Evolutionary conservation across 2,797 vertebrate species (phyloP).

Genomic region (Sebastes jordani): DNA sequence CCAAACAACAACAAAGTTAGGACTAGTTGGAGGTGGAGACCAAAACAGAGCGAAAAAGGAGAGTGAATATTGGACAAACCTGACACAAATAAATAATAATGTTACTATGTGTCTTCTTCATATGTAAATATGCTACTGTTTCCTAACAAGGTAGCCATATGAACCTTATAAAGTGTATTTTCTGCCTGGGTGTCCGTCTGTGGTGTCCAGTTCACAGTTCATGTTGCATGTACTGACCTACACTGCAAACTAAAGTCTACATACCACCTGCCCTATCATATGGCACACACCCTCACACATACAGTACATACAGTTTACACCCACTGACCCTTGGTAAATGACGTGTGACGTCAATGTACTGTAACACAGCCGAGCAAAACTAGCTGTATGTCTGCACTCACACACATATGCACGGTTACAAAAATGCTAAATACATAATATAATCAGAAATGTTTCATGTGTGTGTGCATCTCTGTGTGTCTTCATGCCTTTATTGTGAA

Average conservation of each 20-base stretch:
- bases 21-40: not conserved
- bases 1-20: not conserved
- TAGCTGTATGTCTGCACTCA: not conserved
- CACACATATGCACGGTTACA: not conserved
- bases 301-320: slow-evolving; percentile 3
- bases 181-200: slow-evolving; percentile 17
- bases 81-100: not conserved
- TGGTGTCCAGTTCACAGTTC: slow-evolving; percentile 56
- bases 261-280: slow-evolving; percentile 37
- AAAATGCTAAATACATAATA: not conserved
- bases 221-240: slow-evolving; percentile 29
- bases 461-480: not conserved
- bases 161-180: not conserved
- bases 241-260: slow-evolving; percentile 39
- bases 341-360: not conserved
- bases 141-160: not conserved
- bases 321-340: slow-evolving; percentile 29
- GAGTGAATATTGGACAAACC: not conserved
- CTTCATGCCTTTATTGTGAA: not conserved
- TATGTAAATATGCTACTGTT: too few species aligned
- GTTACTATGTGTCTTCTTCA: not conserved
- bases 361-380: not conserved
- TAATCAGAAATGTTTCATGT: not conserved
- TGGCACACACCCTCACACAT: slow-evolving; percentile 9
- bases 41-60: not conserved